Conservation (phyloP, 2,113 vertebrate species). For the Callithrix jacchus region DNA sequence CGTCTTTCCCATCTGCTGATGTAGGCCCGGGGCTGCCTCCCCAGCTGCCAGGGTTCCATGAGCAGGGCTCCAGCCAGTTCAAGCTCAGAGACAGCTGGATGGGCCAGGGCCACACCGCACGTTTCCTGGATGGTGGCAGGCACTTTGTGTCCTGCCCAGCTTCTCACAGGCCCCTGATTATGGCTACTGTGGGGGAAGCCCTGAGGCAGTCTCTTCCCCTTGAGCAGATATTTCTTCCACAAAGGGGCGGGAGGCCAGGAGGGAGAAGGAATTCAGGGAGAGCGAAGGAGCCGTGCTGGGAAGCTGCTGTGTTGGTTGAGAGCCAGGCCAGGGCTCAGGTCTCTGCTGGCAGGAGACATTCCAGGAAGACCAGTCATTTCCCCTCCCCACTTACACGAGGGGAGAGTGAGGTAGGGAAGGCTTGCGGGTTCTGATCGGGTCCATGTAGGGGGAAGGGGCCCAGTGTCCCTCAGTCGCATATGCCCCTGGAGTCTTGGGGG, state of each 20-base stretch:
- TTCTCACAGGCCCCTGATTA: background rate
- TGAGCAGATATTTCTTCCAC: background rate
- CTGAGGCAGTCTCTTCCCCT: background rate
- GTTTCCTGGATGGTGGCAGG: background rate
- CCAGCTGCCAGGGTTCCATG: background rate
- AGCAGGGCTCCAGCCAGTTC: background rate
- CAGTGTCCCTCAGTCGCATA: background rate
- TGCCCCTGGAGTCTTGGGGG: background rate
- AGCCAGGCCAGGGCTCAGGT: background rate
- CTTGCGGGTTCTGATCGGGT: background rate
- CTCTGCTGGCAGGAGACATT: background rate
- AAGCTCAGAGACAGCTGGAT: background rate
- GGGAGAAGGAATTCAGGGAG: background rate
- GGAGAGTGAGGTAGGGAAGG: background rate
- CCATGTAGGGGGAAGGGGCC: too few species aligned
- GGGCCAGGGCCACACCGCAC: fast-evolving
- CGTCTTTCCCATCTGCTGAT: background rate
- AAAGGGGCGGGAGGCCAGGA: background rate
- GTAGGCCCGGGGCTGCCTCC: background rate
- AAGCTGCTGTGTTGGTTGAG: background rate
- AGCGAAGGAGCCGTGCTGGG: fast-evolving
- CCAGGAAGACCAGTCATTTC: background rate
- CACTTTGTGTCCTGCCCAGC: background rate
- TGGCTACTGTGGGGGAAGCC: background rate
- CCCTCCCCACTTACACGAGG: fast-evolving